Evolutionary conservation across 2,888 invertebrate species (phyloP).

Genomic region (Lepidocyrtinus sp.): DNA sequence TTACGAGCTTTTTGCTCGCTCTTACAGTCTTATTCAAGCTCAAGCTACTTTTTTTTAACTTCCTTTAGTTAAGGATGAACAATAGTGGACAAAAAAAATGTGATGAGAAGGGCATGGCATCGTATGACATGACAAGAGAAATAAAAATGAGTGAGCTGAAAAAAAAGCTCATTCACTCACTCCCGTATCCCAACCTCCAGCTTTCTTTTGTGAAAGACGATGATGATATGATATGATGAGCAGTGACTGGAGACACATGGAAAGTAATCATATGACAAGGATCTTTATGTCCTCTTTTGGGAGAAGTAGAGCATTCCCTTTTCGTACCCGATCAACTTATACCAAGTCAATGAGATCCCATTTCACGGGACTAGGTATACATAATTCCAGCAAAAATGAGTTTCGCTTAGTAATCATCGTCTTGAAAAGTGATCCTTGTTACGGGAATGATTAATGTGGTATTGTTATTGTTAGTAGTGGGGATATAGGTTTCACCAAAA

Average conservation of each 20-base stretch:
- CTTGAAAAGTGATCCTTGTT: conserved; percentile 13
- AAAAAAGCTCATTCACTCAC: background rate
- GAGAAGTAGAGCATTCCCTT: background rate
- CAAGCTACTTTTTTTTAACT: background rate
- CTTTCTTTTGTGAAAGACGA: background rate
- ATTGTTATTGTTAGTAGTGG: background rate
- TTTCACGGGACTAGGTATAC: background rate
- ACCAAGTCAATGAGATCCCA: background rate
- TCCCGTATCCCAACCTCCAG: too few species aligned
- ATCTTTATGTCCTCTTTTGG: conserved; percentile 34
- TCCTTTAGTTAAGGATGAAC: background rate
- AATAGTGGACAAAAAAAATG: background rate
- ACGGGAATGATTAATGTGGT: conserved; percentile 30
- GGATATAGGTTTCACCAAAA: background rate
- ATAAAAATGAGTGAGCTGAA: background rate
- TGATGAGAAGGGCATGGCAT: background rate
- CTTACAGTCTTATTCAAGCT: background rate
- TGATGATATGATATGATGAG: too few species aligned
- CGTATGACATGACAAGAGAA: background rate
- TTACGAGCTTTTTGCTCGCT: background rate
- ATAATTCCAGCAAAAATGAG: conserved; percentile 39
- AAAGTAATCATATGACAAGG: conserved; percentile 41
- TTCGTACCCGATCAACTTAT: background rate
- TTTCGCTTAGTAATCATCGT: too few species aligned
- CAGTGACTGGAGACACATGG: too few species aligned